Evolutionary conservation across 2,888 invertebrate genomes (phyloP), one percentile per base, ranked within the genome.

Genomic region (Diarsia dahlii): DNA sequence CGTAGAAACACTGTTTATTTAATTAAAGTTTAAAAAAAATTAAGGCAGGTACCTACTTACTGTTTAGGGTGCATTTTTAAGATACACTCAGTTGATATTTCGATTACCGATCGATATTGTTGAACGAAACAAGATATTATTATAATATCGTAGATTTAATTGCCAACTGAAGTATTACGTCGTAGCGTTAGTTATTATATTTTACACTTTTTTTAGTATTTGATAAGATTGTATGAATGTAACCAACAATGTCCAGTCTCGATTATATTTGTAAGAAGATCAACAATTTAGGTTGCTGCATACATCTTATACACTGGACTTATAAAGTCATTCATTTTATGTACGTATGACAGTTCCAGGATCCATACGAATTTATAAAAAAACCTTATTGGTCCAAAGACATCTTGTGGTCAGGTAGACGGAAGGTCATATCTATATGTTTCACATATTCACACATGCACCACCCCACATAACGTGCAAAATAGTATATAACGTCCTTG

Each of bases 81-180:
- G 20, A 67, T 45, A 50, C 68, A 60, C 23, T 46, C 45, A 20
- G n/a, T 28, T 79, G 34, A 76, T 60, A 34, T 78, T 67, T 48
- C 0, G 6, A 18, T 28, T 4, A 18, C 46, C 62, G 13, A 46
- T 45, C n/a, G 28, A 45, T 58, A 50, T 76, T 66, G 8, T 78
- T 52, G 23, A 48, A 68, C 1, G 8, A 45, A 68, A 52, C 15
- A 15, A 69, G 45, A 67, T 28, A 39, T 23, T 28, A 39, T 23
- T 13, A 13, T 56, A 67, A 52, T 71, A 60, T 71, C 15, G 12
- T 46, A 34, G 71, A 58, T 60, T 73, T 80, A 80, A 34, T 76
- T 80, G 20, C 46, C 34, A 62, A 18, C 46, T 48, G 23, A 80
- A 72, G 52, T 80, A 63, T 62, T 62, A 80, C 52, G 28, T 71